These are phyloP conservation scores for Sphaerodactylus townsendi DNA, from an alignment of 2,113 vertebrate species.

Conservation along the genomic window DNA sequence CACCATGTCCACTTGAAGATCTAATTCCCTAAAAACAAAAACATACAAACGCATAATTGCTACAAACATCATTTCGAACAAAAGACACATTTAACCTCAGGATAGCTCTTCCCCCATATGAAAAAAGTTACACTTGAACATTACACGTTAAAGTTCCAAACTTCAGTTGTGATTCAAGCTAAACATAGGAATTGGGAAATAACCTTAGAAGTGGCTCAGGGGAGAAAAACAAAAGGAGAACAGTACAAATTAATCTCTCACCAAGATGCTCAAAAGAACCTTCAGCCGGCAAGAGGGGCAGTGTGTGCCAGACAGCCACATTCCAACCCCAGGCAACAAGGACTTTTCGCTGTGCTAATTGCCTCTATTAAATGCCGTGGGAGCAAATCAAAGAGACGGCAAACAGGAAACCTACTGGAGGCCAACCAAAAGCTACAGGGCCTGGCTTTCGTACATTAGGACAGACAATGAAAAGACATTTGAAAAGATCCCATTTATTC, in stretches of 20 bases:
- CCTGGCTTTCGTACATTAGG: constrained; percentile 42
- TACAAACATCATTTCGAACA: background rate
- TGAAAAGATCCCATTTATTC: constrained; percentile 14
- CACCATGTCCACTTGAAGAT: background rate
- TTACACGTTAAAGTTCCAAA: background rate
- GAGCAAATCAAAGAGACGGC: constrained; percentile 41
- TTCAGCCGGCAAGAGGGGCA: constrained; percentile 7
- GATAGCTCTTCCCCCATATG: background rate
- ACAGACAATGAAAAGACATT: constrained; percentile 35
- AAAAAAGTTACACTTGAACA: background rate
- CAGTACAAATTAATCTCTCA: constrained; percentile 18
- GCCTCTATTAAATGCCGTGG: constrained; percentile 28
- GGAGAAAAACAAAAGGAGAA: constrained; percentile 10
- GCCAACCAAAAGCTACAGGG: constrained; percentile 16
- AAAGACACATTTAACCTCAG: background rate
- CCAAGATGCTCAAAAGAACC: constrained; percentile 40
- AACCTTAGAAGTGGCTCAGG: background rate
- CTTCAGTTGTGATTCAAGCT: constrained; percentile 22
- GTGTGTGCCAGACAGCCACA: constrained; percentile 40
- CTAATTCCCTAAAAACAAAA: background rate
- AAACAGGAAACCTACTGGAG: constrained; percentile 42
- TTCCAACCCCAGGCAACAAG: constrained; percentile 25
- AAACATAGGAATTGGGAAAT: constrained; percentile 50
- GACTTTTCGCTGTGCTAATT: constrained; percentile 32
- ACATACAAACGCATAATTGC: background rate